Percentiles rank a stretch among this genome's conserved stretches.
phyloP scores from a whole-genome alignment of 2,113 vertebrate species.

The Panthera uncia region DNA sequence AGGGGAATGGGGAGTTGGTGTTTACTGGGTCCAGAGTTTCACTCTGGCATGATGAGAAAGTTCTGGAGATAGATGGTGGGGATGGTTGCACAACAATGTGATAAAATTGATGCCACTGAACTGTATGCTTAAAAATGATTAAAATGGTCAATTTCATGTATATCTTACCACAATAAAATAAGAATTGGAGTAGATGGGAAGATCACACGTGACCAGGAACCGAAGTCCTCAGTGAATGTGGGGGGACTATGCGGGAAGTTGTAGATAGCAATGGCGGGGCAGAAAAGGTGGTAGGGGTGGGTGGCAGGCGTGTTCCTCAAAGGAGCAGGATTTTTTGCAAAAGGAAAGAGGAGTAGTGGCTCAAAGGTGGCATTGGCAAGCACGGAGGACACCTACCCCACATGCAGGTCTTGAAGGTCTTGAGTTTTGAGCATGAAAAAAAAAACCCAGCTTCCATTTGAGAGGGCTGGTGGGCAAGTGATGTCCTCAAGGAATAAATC shows the following conservation, averaged over 20 bases:
- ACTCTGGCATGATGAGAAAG: neutral
- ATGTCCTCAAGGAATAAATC: neutral
- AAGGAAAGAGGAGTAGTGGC: neutral
- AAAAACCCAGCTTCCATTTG: neutral
- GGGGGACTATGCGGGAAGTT: neutral
- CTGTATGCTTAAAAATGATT: neutral
- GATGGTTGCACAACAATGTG: neutral
- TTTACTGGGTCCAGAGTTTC: constrained; percentile 24
- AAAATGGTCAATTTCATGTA: neutral
- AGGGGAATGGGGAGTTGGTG: neutral
- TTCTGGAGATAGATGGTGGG: constrained; percentile 2
- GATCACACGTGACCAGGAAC: neutral
- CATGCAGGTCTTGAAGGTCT: neutral
- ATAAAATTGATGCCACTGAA: neutral
- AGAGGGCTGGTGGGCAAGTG: neutral
- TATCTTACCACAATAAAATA: neutral
- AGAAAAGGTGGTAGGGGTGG: neutral
- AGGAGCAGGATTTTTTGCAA: neutral
- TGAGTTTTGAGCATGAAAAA: neutral
- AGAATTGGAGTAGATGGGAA: neutral
- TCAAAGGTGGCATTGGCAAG: neutral
- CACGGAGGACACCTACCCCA: neutral
- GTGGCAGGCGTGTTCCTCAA: neutral
- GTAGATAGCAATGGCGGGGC: neutral
- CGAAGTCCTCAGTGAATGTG: neutral